Evolutionary conservation across 37 sponge, comb jelly and placozoan genomes (phyloP).

Genomic region (Tethya wilhelma): DNA sequence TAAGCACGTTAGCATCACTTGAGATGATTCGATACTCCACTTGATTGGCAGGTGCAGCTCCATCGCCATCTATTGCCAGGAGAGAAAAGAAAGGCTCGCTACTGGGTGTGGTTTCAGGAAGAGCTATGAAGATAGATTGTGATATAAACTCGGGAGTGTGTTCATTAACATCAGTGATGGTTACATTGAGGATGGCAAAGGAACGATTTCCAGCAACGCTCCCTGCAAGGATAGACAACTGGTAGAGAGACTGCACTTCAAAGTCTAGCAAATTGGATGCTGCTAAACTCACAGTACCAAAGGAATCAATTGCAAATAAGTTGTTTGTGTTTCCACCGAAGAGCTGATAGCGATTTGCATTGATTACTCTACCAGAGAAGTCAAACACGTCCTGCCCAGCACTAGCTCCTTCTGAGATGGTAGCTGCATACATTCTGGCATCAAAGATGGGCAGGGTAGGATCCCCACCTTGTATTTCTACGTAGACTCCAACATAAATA

Average conservation of each 20-base stretch:
- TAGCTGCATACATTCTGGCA: neutral
- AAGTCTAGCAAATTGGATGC: conserved; percentile 31
- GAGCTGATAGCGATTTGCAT: conserved; percentile 19
- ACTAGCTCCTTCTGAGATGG: conserved; percentile 7
- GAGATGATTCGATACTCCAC: conserved; percentile 8
- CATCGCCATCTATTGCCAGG: conserved; percentile 58
- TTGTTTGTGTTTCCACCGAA: neutral
- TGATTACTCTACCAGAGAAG: neutral
- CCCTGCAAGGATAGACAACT: conserved; percentile 39
- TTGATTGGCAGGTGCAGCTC: conserved; percentile 24
- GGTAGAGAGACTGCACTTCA: conserved; percentile 49
- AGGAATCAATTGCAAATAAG: conserved; percentile 14
- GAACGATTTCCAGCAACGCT: conserved; percentile 3
- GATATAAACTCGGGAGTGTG: conserved; percentile 56
- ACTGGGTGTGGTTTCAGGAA: conserved; percentile 53
- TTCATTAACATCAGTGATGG: conserved; percentile 68
- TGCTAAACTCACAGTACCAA: conserved; percentile 4
- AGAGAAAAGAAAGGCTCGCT: conserved; percentile 30
- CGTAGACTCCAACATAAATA: neutral
- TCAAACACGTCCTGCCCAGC: conserved; percentile 5
- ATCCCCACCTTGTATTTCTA: neutral
- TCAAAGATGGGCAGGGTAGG: conserved; percentile 12
- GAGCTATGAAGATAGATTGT: conserved; percentile 29
- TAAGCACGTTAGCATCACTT: neutral
- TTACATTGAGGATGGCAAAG: conserved; percentile 44